Evolutionary conservation across 1,140 invertebrate species (phyloP).

Genomic region (Sinella curviseta): DNA sequence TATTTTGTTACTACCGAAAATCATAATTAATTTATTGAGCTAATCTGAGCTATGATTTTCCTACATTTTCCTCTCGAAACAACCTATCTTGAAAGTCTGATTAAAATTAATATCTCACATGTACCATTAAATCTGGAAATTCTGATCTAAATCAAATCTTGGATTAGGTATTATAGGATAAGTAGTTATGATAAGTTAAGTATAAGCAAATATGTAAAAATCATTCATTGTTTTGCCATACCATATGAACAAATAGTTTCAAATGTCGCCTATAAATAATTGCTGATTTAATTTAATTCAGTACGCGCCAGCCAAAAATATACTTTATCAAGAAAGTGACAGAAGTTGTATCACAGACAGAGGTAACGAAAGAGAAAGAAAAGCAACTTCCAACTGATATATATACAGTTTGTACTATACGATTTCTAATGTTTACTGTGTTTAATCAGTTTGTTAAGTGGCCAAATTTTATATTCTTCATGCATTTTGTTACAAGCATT

Average conservation of each 20-base stretch:
- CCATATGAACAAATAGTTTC: not conserved
- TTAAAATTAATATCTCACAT: too few species aligned
- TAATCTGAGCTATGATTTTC: not conserved
- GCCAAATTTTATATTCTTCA: not conserved
- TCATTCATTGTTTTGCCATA: slow-evolving; percentile 21
- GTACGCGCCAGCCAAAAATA: too few species aligned
- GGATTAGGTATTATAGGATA: not conserved
- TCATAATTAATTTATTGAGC: not conserved
- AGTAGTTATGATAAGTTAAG: not conserved
- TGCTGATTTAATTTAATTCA: too few species aligned
- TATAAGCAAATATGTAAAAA: not conserved
- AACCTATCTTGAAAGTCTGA: not conserved
- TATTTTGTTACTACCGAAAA: too few species aligned
- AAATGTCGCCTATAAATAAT: not conserved
- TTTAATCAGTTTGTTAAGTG: not conserved
- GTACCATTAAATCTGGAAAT: too few species aligned
- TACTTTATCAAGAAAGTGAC: too few species aligned
- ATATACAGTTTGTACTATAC: too few species aligned
- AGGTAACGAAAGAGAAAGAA: not conserved
- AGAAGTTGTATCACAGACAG: too few species aligned
- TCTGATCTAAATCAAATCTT: too few species aligned
- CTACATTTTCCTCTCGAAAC: not conserved
- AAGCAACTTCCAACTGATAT: not conserved
- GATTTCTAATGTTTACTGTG: too few species aligned
- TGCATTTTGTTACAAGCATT: not conserved